Percentiles rank a stretch among this genome's conserved stretches.
phyloP scores from a whole-genome alignment of 2,113 vertebrate species.

The Micronycteris hirsuta region DNA sequence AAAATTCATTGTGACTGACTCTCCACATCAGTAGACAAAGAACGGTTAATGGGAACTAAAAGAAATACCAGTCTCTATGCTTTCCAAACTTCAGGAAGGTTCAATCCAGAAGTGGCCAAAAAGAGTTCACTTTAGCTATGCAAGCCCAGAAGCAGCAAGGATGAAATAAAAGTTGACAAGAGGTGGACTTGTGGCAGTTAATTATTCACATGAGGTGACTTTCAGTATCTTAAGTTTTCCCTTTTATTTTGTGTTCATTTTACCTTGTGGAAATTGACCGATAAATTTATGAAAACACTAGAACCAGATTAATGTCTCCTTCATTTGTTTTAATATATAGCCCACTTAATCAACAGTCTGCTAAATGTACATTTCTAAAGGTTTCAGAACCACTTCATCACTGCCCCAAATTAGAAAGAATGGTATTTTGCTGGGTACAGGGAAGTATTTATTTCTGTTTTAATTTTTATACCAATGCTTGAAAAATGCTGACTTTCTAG shows the following conservation, averaged over 20 bases:
- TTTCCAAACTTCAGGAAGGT: background rate
- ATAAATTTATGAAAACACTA: background rate
- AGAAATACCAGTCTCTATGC: background rate
- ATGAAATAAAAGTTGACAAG: background rate
- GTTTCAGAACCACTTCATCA: background rate
- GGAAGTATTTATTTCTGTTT: background rate
- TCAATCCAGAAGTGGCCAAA: background rate
- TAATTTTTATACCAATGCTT: slow-evolving; percentile 31
- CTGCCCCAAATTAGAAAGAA: background rate
- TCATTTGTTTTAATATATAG: background rate
- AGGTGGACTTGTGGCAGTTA: background rate
- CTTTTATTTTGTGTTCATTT: background rate
- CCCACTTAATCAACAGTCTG: background rate
- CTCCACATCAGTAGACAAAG: background rate
- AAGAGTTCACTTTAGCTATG: background rate
- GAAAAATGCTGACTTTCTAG: slow-evolving; percentile 59
- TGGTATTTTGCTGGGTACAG: background rate
- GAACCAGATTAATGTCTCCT: background rate
- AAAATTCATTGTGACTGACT: background rate
- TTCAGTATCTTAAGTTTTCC: background rate
- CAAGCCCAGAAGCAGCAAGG: background rate
- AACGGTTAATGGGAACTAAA: background rate
- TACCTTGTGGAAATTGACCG: background rate
- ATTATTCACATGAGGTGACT: background rate
- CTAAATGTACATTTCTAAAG: background rate